phyloP scores from a whole-genome alignment of 2,888 invertebrate species.

The Pachydiplax longipennis region DNA sequence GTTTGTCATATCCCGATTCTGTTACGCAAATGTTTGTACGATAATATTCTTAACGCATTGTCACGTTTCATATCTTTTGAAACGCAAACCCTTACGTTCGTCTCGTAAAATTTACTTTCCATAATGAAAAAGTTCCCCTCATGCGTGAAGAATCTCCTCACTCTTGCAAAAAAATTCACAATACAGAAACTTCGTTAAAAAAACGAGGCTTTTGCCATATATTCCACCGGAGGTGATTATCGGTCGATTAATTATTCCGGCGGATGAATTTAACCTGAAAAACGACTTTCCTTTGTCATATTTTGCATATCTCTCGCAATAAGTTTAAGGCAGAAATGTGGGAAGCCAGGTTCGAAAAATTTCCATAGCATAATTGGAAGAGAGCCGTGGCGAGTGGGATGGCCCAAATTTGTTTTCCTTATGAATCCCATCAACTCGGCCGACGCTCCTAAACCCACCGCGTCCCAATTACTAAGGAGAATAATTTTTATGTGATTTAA shows the following conservation, averaged over 20 bases:
- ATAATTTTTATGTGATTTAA: slow-evolving; percentile 36
- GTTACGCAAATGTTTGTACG: too few species aligned
- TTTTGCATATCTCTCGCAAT: slow-evolving; percentile 10
- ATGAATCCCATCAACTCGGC: slow-evolving; percentile 20
- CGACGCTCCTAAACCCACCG: neutral
- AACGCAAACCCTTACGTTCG: too few species aligned
- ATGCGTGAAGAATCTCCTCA: too few species aligned
- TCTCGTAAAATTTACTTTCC: too few species aligned
- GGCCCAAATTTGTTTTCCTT: slow-evolving; percentile 38
- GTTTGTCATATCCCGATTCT: too few species aligned
- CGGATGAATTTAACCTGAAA: neutral
- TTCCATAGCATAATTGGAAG: slow-evolving; percentile 35
- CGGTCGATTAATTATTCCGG: neutral
- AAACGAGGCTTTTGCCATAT: neutral
- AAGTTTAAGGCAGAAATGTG: neutral
- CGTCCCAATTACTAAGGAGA: slow-evolving; percentile 28
- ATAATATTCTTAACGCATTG: too few species aligned
- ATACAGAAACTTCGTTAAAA: too few species aligned
- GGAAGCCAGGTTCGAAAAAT: slow-evolving; percentile 6
- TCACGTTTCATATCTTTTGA: too few species aligned
- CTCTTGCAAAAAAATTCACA: too few species aligned
- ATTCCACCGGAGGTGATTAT: neutral
- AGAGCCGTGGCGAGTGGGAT: slow-evolving; percentile 12
- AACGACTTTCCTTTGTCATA: neutral
- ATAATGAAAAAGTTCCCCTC: too few species aligned